Conservation (phyloP, 23 tunicate genomes). For the Ascidia mentula region DNA sequence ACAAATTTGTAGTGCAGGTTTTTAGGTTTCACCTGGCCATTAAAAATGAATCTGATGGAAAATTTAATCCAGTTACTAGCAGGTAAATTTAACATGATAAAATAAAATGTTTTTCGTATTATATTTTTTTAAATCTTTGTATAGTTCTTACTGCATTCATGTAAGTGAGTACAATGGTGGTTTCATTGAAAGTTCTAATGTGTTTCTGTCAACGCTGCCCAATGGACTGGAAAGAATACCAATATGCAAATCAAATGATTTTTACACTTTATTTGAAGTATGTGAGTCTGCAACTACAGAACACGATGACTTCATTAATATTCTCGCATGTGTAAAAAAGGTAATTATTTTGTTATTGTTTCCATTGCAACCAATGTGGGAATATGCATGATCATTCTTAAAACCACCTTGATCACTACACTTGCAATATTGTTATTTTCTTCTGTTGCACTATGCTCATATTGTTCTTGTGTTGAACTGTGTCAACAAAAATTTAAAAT, state of each 20-base stretch:
- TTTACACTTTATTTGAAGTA: conserved; percentile 12
- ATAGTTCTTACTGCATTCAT: not conserved
- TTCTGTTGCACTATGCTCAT: too few species aligned
- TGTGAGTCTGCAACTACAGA: not conserved
- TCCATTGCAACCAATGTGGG: too few species aligned
- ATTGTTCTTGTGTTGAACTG: too few species aligned
- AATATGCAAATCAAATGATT: conserved; percentile 10
- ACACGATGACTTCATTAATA: not conserved
- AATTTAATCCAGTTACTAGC: conserved; percentile 16
- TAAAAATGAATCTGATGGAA: conserved; percentile 13
- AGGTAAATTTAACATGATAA: not conserved
- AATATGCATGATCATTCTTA: too few species aligned
- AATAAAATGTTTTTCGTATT: not conserved
- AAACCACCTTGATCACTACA: too few species aligned
- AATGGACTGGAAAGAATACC: not conserved
- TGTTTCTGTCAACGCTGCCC: not conserved
- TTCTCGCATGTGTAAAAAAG: conserved; percentile 28
- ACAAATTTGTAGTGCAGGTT: not conserved
- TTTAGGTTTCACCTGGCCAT: not conserved
- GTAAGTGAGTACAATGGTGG: not conserved
- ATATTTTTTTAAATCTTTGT: not conserved
- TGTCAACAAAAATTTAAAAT: too few species aligned
- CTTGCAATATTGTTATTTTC: too few species aligned
- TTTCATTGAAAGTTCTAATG: not conserved
- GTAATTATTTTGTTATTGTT: not conserved